These are phyloP conservation scores for Illadopsis cleaveri DNA, from an alignment of 2,113 vertebrate species.

Conservation along the genomic window DNA sequence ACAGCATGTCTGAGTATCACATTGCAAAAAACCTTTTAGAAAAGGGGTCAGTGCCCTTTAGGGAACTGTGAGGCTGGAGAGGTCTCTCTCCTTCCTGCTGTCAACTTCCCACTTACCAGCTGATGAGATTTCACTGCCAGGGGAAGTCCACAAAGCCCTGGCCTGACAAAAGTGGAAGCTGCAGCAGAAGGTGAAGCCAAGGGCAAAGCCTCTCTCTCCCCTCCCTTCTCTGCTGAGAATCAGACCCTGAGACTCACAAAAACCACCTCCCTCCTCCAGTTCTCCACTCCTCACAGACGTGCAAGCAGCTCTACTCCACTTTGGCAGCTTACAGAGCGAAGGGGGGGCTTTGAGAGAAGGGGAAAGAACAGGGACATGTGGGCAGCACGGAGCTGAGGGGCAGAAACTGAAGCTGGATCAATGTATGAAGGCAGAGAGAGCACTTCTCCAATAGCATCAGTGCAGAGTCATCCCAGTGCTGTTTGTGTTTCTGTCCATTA, in stretches of 20 bases:
- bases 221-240: not conserved
- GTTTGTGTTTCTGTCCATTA: not conserved
- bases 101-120: not conserved
- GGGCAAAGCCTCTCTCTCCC: not conserved
- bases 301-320: not conserved
- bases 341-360: not conserved
- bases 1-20: not conserved
- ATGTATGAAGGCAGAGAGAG: not conserved
- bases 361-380: not conserved
- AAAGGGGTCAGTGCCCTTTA: not conserved
- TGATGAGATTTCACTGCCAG: not conserved
- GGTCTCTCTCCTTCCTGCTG: not conserved
- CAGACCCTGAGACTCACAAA: not conserved
- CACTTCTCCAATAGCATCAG: not conserved
- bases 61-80: not conserved
- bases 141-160: not conserved
- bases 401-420: not conserved
- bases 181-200: not conserved
- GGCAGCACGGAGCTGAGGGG: not conserved
- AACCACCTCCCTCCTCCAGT: not conserved
- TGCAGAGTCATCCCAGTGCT: not conserved
- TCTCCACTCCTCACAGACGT: not conserved
- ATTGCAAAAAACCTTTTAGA: not conserved
- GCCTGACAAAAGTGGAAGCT: not conserved
- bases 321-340: not conserved